Evolutionary conservation across 2,113 vertebrate species (phyloP).

Genomic region (Lathamus discolor): DNA sequence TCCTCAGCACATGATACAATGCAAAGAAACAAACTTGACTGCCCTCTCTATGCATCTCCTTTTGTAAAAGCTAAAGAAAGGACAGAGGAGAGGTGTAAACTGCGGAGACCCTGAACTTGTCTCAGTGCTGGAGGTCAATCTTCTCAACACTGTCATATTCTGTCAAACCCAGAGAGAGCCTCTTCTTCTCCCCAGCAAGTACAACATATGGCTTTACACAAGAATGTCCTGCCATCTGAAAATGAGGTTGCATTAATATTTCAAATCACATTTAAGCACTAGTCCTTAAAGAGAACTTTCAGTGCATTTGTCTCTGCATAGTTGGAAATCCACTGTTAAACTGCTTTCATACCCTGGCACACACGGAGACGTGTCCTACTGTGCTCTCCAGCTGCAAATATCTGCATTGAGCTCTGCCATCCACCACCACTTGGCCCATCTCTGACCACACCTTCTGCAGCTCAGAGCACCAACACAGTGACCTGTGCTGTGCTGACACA

Average conservation of each 20-base stretch:
- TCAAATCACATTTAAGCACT: neutral
- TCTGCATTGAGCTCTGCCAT: neutral
- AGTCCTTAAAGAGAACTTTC: neutral
- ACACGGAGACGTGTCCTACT: accelerated
- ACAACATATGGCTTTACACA: neutral
- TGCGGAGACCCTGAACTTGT: neutral
- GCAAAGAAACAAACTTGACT: neutral
- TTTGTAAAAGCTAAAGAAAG: neutral
- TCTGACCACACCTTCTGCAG: neutral
- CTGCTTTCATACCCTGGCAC: neutral
- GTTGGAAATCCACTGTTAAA: neutral
- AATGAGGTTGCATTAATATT: constrained; percentile 25
- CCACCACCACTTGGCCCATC: neutral
- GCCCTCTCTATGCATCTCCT: neutral
- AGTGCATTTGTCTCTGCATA: accelerated
- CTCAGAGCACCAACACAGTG: neutral
- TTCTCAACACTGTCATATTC: neutral
- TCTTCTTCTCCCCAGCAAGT: neutral
- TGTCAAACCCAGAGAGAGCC: neutral
- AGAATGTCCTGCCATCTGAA: neutral
- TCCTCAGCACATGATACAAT: accelerated
- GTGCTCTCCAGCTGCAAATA: neutral
- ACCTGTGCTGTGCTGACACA: no score
- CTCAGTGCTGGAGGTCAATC: neutral
- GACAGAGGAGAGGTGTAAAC: neutral